Conservation (phyloP, 1,140 invertebrate species). For the Cryptotermes secundus region DNA sequence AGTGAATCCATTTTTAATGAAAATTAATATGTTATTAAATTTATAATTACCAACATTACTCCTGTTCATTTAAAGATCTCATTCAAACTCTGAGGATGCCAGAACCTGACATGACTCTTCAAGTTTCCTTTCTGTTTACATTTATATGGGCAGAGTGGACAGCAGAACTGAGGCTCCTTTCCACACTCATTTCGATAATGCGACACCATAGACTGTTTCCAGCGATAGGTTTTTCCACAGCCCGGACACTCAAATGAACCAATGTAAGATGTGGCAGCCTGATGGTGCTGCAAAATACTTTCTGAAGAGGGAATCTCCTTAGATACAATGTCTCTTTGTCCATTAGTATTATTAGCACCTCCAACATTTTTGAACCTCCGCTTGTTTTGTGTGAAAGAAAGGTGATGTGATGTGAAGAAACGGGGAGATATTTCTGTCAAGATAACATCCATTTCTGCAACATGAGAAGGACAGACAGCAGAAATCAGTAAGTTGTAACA, state of each 20-base stretch:
- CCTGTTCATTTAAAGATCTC: neutral
- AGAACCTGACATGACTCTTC: constrained; percentile 46
- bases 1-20: no score
- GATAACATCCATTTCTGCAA: neutral
- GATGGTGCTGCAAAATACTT: neutral
- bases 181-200: constrained; percentile 64
- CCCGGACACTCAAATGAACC: constrained; percentile 42
- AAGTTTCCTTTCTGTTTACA: constrained; percentile 44
- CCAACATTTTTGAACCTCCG: neutral
- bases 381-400: neutral
- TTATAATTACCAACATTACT: neutral
- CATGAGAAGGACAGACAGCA: neutral
- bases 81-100: constrained; percentile 41
- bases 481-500: neutral
- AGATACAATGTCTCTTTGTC: neutral
- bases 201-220: constrained; percentile 31
- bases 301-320: neutral
- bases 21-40: neutral
- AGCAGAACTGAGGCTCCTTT: constrained; percentile 47
- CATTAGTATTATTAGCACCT: neutral
- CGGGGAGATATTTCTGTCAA: neutral
- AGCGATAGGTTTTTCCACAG: constrained; percentile 38
- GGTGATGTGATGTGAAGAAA: neutral
- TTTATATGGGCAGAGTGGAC: constrained; percentile 35
- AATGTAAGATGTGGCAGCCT: neutral